A percentile compares a stretch with the other conserved stretches of the same genome.
Conservation (phyloP, 2,888 invertebrate genomes). For the Clanis bilineata region DNA sequence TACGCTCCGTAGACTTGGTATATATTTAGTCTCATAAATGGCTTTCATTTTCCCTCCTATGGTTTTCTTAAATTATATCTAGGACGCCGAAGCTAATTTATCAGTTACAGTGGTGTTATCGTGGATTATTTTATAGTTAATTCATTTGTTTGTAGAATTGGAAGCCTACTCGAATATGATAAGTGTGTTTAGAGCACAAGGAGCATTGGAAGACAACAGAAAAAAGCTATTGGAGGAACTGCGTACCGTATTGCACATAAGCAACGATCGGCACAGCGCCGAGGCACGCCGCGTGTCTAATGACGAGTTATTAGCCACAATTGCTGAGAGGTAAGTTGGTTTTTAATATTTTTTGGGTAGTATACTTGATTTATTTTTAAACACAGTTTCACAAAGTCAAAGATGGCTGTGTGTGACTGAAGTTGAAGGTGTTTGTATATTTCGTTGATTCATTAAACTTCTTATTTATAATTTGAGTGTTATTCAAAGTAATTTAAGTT, state of each 20-base stretch:
- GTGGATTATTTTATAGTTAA: conserved; percentile 33
- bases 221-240: conserved; percentile 92
- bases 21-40: conserved; percentile 76
- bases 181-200: conserved; percentile 95
- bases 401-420: conserved; percentile 66
- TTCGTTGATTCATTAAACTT: conserved; percentile 22
- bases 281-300: conserved; percentile 95
- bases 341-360: conserved; percentile 43
- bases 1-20: conserved; percentile 93
- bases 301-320: conserved; percentile 93
- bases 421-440: conserved; percentile 37
- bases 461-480: conserved; percentile 24
- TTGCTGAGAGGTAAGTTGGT: conserved; percentile 92
- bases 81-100: conserved; percentile 44
- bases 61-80: conserved; percentile 61
- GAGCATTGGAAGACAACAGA: conserved; percentile 92
- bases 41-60: conserved; percentile 81
- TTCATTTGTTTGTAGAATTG: conserved; percentile 86
- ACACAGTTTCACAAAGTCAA: conserved; percentile 61
- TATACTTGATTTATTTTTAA: conserved; percentile 67
- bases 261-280: conserved; percentile 94
- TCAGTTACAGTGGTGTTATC: conserved; percentile 31
- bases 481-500: conserved; percentile 38
- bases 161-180: conserved; percentile 96
- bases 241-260: conserved; percentile 91